These are phyloP conservation scores for Polyergus mexicanus DNA, from an alignment of 1,140 invertebrate species.

Conservation along the genomic window DNA sequence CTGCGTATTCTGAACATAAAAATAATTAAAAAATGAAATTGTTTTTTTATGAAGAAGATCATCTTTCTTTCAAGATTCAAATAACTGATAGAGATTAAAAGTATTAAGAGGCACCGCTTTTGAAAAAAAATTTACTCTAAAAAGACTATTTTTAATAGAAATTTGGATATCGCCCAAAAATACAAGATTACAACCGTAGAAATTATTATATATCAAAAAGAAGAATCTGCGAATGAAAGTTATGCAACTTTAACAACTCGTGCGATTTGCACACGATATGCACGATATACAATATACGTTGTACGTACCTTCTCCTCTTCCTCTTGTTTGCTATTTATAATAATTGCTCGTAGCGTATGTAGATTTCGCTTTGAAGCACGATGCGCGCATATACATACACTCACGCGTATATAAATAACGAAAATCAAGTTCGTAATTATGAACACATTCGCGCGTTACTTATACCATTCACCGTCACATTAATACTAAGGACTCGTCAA, in stretches of 20 bases:
- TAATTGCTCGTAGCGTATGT: conserved; percentile 59
- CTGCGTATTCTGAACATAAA: not conserved
- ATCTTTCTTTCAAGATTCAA: not conserved
- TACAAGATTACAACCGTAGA: not conserved
- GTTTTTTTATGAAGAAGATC: not conserved
- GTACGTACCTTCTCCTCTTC: conserved; percentile 25
- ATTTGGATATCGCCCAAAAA: not conserved
- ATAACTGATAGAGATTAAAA: not conserved
- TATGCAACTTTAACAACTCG: not conserved
- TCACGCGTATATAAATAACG: conserved; percentile 3
- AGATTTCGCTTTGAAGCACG: conserved; percentile 31
- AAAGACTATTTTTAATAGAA: not conserved
- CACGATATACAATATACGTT: conserved; percentile 29
- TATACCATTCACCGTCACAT: not conserved
- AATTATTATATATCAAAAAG: not conserved
- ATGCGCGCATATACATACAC: not conserved
- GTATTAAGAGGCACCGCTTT: not conserved
- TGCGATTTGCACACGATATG: not conserved
- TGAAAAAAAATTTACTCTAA: not conserved
- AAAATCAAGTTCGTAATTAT: conserved; percentile 36
- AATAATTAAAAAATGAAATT: not conserved
- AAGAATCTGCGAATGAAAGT: not conserved
- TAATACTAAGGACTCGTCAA: not conserved
- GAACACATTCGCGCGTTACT: conserved; percentile 11
- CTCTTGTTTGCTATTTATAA: conserved; percentile 62